Percentiles rank a stretch among this genome's conserved stretches.
These are phyloP conservation scores for Hirudinaria manillensis DNA, from an alignment of 2,888 invertebrate genomes.

Conservation along the genomic window DNA sequence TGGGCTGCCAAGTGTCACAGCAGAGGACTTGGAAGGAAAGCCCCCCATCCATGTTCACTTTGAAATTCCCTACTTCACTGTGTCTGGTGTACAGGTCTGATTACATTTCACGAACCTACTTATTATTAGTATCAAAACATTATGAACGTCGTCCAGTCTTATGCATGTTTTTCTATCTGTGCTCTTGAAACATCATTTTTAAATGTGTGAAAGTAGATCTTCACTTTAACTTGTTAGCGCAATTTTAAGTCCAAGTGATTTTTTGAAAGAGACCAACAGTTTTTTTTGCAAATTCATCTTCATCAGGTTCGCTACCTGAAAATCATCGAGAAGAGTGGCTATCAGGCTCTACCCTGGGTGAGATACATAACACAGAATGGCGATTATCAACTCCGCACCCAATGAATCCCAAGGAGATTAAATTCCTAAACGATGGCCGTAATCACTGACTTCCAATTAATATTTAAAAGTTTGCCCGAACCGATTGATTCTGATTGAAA, in stretches of 20 bases:
- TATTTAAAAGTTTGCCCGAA: background rate
- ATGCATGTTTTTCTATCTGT: no score
- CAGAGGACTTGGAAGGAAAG: slow-evolving; percentile 87
- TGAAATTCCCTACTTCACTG: slow-evolving; percentile 97
- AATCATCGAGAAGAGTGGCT: slow-evolving; percentile 97
- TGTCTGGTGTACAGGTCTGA: slow-evolving; percentile 87
- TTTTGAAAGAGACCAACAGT: no score
- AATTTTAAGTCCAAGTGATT: no score
- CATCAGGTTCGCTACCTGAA: slow-evolving; percentile 77
- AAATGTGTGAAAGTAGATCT: no score
- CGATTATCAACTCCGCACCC: slow-evolving; percentile 85
- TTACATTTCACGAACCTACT: background rate
- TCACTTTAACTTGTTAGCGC: no score
- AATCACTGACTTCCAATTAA: background rate
- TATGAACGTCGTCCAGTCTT: no score
- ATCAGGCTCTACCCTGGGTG: slow-evolving; percentile 97
- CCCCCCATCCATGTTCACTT: slow-evolving; percentile 98
- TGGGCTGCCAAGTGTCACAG: slow-evolving; percentile 87
- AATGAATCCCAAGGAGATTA: slow-evolving; percentile 30
- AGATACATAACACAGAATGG: slow-evolving; percentile 99
- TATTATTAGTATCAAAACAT: no score
- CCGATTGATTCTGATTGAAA: background rate
- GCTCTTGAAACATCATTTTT: no score
- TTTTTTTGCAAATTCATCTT: background rate
- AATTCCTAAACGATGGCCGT: background rate